Percentiles rank a stretch among this genome's conserved stretches.
Evolutionary conservation across 2,797 vertebrate genomes (phyloP).

Genomic region (Phataginus tetradactyla): DNA sequence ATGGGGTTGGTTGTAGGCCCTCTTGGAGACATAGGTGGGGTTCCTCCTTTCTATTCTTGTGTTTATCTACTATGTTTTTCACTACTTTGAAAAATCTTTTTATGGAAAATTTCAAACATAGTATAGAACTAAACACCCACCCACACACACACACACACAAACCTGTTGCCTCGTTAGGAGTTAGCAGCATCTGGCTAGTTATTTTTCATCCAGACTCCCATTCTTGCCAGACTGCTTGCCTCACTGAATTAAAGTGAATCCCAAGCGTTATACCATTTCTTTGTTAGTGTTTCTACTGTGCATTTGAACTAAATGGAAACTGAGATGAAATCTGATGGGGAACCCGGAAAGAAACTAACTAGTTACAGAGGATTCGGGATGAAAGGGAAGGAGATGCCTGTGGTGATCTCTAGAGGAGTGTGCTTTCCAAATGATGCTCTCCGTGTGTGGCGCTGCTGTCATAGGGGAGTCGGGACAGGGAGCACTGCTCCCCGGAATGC

Average conservation of each 20-base stretch:
- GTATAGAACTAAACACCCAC: background rate
- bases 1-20: background rate
- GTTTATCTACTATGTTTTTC: background rate
- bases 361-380: background rate
- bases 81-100: background rate
- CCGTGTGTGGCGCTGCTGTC: background rate
- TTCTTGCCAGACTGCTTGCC: background rate
- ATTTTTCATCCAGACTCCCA: background rate
- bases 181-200: background rate
- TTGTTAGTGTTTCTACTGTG: background rate
- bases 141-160: background rate
- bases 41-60: background rate
- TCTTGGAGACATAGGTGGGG: background rate
- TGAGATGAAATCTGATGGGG: background rate
- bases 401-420: background rate
- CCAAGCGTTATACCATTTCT: background rate
- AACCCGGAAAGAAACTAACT: background rate
- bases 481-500: background rate
- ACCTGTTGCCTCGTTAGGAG: background rate
- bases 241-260: background rate
- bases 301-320: slow-evolving; percentile 26
- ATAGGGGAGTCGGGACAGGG: background rate
- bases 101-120: background rate
- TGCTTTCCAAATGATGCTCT: background rate
- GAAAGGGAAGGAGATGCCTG: background rate